Evolutionary conservation across 2,113 vertebrate genomes (phyloP).

Genomic region (Anhinga rufa): DNA sequence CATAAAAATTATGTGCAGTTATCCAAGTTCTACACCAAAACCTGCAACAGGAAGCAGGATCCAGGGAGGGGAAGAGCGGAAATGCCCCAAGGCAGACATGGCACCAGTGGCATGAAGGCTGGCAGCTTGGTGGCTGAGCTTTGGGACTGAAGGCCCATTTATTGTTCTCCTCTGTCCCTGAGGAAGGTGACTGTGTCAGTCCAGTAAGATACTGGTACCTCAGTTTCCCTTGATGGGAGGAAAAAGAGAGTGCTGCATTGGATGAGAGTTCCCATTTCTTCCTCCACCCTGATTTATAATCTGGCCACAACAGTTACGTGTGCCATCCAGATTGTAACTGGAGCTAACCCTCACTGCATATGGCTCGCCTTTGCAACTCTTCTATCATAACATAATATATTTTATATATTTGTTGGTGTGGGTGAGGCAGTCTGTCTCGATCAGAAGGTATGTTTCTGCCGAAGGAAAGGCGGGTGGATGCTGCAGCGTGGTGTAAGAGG

Average conservation of each 20-base stretch:
- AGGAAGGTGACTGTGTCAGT: not conserved
- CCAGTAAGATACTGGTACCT: not conserved
- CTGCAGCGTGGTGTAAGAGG: not conserved
- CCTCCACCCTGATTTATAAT: not conserved
- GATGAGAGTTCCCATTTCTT: not conserved
- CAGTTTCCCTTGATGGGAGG: not conserved
- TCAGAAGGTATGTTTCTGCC: not conserved
- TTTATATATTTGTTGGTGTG: not conserved
- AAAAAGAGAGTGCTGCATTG: not conserved
- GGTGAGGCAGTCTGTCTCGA: not conserved
- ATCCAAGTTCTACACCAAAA: not conserved
- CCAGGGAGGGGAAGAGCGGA: not conserved
- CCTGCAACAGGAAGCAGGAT: not conserved
- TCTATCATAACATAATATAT: not conserved
- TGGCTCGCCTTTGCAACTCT: not conserved
- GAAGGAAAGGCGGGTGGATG: not conserved
- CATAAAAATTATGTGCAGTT: not conserved
- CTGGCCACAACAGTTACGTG: not conserved
- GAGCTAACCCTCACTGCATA: not conserved
- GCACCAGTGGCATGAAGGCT: not conserved
- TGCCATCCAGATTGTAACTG: not conserved
- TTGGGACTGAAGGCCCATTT: not conserved
- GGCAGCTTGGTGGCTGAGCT: not conserved
- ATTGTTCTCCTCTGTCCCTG: not conserved
- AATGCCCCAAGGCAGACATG: not conserved